These are phyloP conservation scores for Ormyrus pomaceus DNA, from an alignment of 2,888 invertebrate species.

Conservation along the genomic window DNA sequence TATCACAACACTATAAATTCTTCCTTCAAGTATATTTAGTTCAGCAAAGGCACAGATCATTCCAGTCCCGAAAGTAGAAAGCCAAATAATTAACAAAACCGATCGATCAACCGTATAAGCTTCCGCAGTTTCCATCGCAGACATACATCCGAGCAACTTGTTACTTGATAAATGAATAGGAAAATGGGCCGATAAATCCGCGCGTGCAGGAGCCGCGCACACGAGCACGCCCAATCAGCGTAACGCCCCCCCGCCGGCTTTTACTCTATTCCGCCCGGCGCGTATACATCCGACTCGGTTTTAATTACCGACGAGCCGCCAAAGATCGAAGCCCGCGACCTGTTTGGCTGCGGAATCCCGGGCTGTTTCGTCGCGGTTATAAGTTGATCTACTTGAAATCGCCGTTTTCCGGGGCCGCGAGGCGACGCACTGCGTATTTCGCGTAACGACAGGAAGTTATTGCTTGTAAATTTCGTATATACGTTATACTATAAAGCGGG, in stretches of 20 bases:
- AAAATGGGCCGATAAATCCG: conserved; percentile 16
- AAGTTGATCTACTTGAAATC: too few species aligned
- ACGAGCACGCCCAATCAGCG: conserved; percentile 39
- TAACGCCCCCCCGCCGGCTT: background rate
- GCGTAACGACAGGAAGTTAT: too few species aligned
- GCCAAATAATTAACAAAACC: background rate
- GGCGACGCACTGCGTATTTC: too few species aligned
- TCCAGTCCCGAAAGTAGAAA: background rate
- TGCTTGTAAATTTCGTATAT: too few species aligned
- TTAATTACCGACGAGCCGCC: conserved; percentile 15
- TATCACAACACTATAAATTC: too few species aligned
- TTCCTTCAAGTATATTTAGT: too few species aligned
- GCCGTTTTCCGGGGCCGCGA: too few species aligned
- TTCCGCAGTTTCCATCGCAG: background rate
- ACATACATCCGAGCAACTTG: background rate
- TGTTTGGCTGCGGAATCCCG: too few species aligned
- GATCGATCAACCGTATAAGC: background rate
- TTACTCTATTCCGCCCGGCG: conserved; percentile 5
- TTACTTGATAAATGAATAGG: conserved; percentile 39
- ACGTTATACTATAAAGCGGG: too few species aligned
- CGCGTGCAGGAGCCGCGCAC: background rate
- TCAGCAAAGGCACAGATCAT: too few species aligned
- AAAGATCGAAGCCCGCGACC: too few species aligned
- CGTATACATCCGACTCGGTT: conserved; percentile 17
- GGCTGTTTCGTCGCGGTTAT: too few species aligned